These are phyloP conservation scores for Molossus molossus DNA, from an alignment of 2,797 vertebrate genomes.

Conservation along the genomic window DNA sequence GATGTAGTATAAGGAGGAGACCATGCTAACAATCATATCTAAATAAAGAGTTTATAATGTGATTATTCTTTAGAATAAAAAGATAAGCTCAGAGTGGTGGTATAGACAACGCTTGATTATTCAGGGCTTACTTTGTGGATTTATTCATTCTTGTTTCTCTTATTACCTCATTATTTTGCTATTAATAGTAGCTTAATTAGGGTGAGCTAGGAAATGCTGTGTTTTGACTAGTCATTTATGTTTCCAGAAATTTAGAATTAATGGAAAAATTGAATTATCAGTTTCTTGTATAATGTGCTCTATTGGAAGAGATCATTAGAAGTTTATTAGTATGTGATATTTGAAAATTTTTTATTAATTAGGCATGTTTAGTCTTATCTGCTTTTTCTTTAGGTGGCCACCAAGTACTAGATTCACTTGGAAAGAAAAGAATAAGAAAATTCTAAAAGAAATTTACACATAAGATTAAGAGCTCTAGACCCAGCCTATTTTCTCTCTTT, in stretches of 20 bases:
- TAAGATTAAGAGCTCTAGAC: slow-evolving; percentile 36
- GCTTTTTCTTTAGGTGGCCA: not conserved
- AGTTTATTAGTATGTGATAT: slow-evolving; percentile 54
- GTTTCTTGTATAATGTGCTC: slow-evolving; percentile 22
- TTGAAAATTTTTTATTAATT: slow-evolving; percentile 69
- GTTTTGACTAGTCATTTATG: slow-evolving; percentile 55
- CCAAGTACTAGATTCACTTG: slow-evolving; percentile 14
- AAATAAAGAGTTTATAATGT: slow-evolving; percentile 54
- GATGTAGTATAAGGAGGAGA: slow-evolving; percentile 26
- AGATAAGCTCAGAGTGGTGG: not conserved
- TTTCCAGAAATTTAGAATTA: slow-evolving; percentile 42
- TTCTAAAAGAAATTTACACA: slow-evolving; percentile 8
- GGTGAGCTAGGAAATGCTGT: slow-evolving; percentile 29
- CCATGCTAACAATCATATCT: slow-evolving; percentile 7
- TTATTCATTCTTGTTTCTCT: slow-evolving; percentile 52
- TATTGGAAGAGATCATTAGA: not conserved
- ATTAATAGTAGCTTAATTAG: slow-evolving; percentile 27
- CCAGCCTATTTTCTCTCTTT: not conserved
- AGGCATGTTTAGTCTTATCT: not conserved
- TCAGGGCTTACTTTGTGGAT: slow-evolving; percentile 25
- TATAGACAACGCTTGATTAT: slow-evolving; percentile 45
- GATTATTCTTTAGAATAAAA: slow-evolving; percentile 4
- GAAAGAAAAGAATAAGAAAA: slow-evolving; percentile 29
- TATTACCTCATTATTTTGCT: slow-evolving; percentile 50
- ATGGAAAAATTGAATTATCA: not conserved